phyloP scores from a whole-genome alignment of 2,113 vertebrate genomes.

The Cyanistes caeruleus region DNA sequence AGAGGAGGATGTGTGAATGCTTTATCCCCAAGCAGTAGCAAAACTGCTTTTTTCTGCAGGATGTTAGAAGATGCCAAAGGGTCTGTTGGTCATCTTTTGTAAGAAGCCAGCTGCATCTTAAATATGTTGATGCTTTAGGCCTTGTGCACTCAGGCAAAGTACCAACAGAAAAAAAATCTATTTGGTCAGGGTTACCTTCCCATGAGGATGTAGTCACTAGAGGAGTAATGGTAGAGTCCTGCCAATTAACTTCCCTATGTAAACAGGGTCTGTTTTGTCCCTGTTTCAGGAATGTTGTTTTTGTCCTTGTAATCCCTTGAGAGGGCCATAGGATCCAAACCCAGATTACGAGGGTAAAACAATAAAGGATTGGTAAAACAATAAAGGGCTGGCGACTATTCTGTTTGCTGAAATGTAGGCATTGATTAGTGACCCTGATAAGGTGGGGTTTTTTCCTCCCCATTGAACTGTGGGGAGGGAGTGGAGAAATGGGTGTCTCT shows the following conservation, averaged over 20 bases:
- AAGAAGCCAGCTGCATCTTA: background rate
- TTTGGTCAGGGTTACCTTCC: slow-evolving; percentile 16
- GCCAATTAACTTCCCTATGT: slow-evolving; percentile 31
- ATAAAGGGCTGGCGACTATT: background rate
- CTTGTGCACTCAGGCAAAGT: background rate
- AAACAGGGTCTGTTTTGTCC: slow-evolving; percentile 9
- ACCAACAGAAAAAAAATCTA: background rate
- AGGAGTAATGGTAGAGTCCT: background rate
- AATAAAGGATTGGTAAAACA: slow-evolving; percentile 39
- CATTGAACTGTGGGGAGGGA: background rate
- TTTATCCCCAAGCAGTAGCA: background rate
- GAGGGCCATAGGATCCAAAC: slow-evolving; percentile 38
- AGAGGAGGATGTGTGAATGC: background rate
- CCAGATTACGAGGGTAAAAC: slow-evolving; percentile 34
- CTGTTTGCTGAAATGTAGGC: background rate
- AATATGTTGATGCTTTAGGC: background rate
- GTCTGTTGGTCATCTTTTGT: background rate
- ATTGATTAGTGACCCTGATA: slow-evolving; percentile 10
- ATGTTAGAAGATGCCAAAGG: background rate
- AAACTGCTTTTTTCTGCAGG: background rate
- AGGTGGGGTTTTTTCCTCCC: background rate
- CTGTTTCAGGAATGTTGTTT: slow-evolving; percentile 25
- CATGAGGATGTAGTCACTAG: background rate
- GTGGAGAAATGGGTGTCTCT: background rate
- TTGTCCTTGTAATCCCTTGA: slow-evolving; percentile 39